Evolutionary conservation across 2,888 invertebrate genomes (phyloP), one percentile per base, ranked within the genome.

Genomic region (Xylocampa areola): DNA sequence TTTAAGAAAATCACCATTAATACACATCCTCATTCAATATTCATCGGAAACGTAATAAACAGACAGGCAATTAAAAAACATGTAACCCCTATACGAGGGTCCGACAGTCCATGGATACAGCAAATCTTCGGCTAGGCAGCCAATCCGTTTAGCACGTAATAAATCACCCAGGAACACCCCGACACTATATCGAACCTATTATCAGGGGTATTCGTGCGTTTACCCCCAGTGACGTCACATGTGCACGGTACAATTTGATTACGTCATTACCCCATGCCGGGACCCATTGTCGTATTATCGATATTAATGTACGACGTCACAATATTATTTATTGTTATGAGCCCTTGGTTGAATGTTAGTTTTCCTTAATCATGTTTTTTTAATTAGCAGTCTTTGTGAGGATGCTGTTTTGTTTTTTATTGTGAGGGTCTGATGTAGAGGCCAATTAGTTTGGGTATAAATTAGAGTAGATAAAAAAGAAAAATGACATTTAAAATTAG

Each of bases 91-190:
- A 65, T 61, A 57, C 49, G 65, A 64, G 50, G 40, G 65, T 51
- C 43, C 43, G 62, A 69, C 70, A 72, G 69, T 70, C 59, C 74
- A 76, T 70, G 74, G 81, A 84, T 84, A 84, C 63, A 77, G 77
- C 70, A 82, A 86, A 87, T 88, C 82, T 85, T 81, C 81, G 82
- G 81, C 77, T 83, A 78, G 77, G 80, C 79, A 79, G 78, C 79
- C 85, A 88, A 92, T 90, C 88, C 88, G 84, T 90, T 91, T 90
- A 89, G 87, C 86, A 85, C 82, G 85, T 84, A 86, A 92, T 92
- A 92, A 91, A 92, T 92, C 90, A 91, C 88, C 82, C 77, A 53
- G 66, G 71, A 76, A 77, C 80, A 77, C 81, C 81, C 79, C 65
- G 61, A 70, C 69, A 65, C 68, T 77, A 76, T 86, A 86, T 86